Evolutionary conservation across 2,888 invertebrate species (phyloP), one percentile per base, ranked within the genome.

Genomic region (Seira ritae): DNA sequence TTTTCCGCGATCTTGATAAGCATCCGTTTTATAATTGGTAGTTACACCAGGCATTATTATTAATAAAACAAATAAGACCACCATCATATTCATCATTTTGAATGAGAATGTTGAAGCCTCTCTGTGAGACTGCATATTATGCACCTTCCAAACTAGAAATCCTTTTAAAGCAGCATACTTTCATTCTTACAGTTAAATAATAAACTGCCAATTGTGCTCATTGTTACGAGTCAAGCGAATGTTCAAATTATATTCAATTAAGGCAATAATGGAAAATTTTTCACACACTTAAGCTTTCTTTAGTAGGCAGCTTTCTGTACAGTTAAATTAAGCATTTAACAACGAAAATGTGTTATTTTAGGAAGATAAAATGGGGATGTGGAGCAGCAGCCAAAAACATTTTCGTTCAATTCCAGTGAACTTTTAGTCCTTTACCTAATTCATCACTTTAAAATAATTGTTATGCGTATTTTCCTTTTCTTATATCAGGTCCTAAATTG

Each of bases 201-300:
- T 77, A 77, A 70, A 70, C 70, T 77, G 65, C 77, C 77, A 77
- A 77, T 77, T 77, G 37, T 70, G 22, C 77, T 77, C 77, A 62
- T 77, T 70, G 46, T 31, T 74, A 62, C 23, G 42, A 37, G 65
- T 74, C n/a, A 66, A 19, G n/a, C n/a, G n/a, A 46, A 23, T 66
- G 50, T 46, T 67, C 31, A 42, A n/a, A 74, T 46, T 46, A 74
- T 66, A 66, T 22, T 66, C 74, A 65, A 74, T 74, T 73, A 19
- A 73, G 37, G 62, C 73, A 73, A 73, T 73, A 73, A 71, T 71
- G 71, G 62, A 20, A 24, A 73, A 17, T 19, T 24, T 24, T 68
- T 68, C 68, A 68, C n/a, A 68, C 1, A 1, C 65, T 19, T 1
- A 68, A 2, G 10, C 20, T 15, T 8, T 24, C 68, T 19, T 24